Evolutionary conservation across 2,888 invertebrate species (phyloP).

Genomic region (Dynastes tityus): DNA sequence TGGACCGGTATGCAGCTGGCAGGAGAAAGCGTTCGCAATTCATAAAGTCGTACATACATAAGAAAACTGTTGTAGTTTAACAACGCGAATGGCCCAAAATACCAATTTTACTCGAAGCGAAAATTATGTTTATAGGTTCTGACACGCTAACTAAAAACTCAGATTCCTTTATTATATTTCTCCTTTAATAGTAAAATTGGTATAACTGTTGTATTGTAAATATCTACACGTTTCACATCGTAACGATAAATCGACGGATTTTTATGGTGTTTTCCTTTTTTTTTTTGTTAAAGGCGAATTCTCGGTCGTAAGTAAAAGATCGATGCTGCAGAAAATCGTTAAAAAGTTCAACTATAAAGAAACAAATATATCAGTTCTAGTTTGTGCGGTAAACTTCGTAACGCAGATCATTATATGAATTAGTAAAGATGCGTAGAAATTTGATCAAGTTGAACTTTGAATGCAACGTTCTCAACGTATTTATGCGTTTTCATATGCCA

Average conservation of each 20-base stretch:
- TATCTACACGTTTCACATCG: too few relatives aligned
- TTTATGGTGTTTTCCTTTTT: background rate
- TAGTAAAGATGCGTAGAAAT: too few relatives aligned
- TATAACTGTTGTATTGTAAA: background rate
- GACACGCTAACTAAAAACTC: conserved; percentile 25
- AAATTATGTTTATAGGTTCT: conserved; percentile 38
- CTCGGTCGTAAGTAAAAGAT: too few relatives aligned
- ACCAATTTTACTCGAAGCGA: conserved; percentile 22
- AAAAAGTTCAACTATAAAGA: too few relatives aligned
- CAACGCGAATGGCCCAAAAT: conserved; percentile 27
- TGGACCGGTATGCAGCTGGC: conserved; percentile 16
- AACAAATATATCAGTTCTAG: too few relatives aligned
- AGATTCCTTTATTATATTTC: background rate
- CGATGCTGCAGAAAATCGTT: too few relatives aligned
- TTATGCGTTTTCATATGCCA: too few relatives aligned
- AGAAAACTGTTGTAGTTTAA: conserved; percentile 7
- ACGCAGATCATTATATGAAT: too few relatives aligned
- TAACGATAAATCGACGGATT: background rate
- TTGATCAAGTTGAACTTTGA: too few relatives aligned
- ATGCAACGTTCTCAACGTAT: too few relatives aligned
- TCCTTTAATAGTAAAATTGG: background rate
- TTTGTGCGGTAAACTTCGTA: too few relatives aligned
- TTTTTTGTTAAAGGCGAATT: too few relatives aligned
- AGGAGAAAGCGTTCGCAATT: conserved; percentile 36
- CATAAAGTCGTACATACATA: background rate